phyloP scores from a whole-genome alignment of 2,113 vertebrate species.

The Lagenorhynchus albirostris region DNA sequence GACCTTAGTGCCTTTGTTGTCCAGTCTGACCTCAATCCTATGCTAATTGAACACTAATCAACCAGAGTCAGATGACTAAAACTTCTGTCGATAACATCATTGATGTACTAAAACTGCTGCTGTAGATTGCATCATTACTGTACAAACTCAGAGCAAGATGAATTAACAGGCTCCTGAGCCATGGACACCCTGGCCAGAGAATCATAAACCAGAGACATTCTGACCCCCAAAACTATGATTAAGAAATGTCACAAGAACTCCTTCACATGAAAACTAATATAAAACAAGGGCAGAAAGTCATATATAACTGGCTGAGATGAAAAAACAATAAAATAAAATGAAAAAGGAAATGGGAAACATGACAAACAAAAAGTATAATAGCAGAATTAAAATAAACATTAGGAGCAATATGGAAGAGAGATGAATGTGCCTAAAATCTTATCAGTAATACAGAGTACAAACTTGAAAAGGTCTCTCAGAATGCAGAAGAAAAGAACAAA shows the following conservation, averaged over 20 bases:
- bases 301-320: background rate
- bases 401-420: background rate
- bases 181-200: background rate
- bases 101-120: background rate
- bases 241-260: background rate
- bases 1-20: background rate
- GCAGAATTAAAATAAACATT: background rate
- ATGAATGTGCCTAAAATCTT: background rate
- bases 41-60: background rate
- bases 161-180: background rate
- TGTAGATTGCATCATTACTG: background rate
- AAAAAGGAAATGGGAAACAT: background rate
- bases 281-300: background rate
- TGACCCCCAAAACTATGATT: background rate
- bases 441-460: background rate
- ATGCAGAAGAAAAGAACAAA: background rate
- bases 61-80: background rate
- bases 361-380: background rate
- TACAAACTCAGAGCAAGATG: background rate
- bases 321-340: background rate
- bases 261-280: background rate
- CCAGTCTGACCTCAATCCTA: background rate
- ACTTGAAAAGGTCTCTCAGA: background rate
- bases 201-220: background rate
- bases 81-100: background rate